These are phyloP conservation scores for Agelastica alni DNA, from an alignment of 2,888 invertebrate genomes.

Conservation along the genomic window DNA sequence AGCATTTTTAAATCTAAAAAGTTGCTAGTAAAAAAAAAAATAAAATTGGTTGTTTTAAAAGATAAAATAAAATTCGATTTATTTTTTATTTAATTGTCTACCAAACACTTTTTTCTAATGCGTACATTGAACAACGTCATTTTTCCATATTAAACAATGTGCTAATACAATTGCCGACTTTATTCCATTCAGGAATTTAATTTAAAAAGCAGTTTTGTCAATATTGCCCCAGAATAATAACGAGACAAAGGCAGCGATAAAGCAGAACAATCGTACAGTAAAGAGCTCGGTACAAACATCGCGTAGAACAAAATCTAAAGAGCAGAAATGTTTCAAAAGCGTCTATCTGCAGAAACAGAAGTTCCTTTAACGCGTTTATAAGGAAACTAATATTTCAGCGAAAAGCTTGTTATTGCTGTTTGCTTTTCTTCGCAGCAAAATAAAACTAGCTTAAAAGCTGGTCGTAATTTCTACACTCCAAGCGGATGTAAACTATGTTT, in stretches of 20 bases:
- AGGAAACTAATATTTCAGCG: slow-evolving; percentile 23
- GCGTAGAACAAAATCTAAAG: neutral
- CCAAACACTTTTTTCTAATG: too few relatives aligned
- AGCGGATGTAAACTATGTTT: too few relatives aligned
- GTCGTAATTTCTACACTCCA: slow-evolving; percentile 7
- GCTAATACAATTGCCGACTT: neutral
- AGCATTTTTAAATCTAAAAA: too few relatives aligned
- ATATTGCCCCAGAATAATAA: neutral
- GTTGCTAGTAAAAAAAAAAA: too few relatives aligned
- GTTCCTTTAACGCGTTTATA: too few relatives aligned
- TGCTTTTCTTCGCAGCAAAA: slow-evolving; percentile 2
- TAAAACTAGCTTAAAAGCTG: slow-evolving; percentile 19
- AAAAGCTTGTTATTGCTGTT: slow-evolving; percentile 11
- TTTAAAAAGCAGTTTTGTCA: neutral
- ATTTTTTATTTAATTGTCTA: too few relatives aligned
- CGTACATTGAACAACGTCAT: too few relatives aligned
- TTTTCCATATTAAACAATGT: too few relatives aligned
- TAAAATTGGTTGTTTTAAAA: too few relatives aligned
- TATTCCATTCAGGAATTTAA: neutral
- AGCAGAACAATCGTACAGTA: neutral
- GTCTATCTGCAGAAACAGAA: neutral
- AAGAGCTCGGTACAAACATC: neutral
- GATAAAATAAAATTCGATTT: too few relatives aligned
- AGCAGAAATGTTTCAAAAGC: neutral
- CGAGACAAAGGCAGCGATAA: neutral